Base-by-base conservation (phyloP, 2,113 vertebrate genomes). In the Garra rufa region DNA sequence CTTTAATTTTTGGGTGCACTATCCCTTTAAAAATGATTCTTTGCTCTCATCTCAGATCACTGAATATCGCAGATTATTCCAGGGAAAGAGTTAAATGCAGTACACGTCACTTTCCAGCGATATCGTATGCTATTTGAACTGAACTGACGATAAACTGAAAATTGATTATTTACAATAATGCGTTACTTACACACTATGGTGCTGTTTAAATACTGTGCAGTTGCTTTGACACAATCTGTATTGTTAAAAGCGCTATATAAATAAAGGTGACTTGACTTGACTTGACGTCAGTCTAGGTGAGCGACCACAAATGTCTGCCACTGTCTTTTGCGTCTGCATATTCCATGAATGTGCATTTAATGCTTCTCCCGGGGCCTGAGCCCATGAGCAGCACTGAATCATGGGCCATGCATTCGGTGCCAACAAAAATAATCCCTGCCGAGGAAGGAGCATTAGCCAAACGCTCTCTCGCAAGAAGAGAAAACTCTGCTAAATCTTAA, bases 371-470 rank as follows among this genome's bases (percentile, higher is more conserved):
- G 34, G 38, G 80, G 70, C 70, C 76, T 55, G 75, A 43, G 73
- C 50, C 50, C 19, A 41, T 67, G 71, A 63, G 76, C 78, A n/a
- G 41, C 79, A 70, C 43, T 19, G 50, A 83, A 85, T 81, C 38
- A 19, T 63, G 43, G 34, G n/a, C 75, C 30, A 9, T 10, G 24
- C 34, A 30, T 43, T 28, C 9, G 4, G 55, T 77, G 85, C 86
- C 88, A 89, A 87, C 69, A 41, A 73, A 83, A 91, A 88, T 63
- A 89, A 76, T 81, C 73, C 63, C 82, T 61, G 76, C 14, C 0
- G 17, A 80, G 67, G 61, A 69, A 52, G 28, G 41, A 75, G 65
- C 48, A 55, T 85, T 79, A 78, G 71, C 52, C 34, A 77, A 50
- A 74, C 17, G 2, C 50, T 61, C 65, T 70, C 38, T 76, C 73